A percentile compares a stretch with the other conserved stretches of the same genome.
Conservation (phyloP, 2,888 invertebrate species). For the Thera obeliscata region DNA sequence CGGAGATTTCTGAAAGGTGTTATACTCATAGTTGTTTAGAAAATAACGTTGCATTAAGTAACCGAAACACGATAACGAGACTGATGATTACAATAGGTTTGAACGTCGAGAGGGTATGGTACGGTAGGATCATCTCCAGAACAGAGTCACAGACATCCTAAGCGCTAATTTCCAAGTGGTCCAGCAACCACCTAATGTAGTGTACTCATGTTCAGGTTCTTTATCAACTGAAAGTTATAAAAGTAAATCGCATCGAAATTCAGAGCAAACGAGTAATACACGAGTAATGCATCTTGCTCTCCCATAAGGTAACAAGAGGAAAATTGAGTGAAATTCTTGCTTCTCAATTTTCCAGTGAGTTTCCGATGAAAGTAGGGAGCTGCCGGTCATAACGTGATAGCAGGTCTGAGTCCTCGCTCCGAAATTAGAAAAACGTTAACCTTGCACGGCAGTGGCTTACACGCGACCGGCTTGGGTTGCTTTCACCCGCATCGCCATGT, state of each 20-base stretch:
- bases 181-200: no score
- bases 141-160: no score
- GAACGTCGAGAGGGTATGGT: no score
- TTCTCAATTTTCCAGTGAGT: conserved; percentile 68
- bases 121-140: no score
- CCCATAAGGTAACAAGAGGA: conserved; percentile 40
- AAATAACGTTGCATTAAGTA: neutral
- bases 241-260: conserved; percentile 11
- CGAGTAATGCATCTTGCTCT: conserved; percentile 27
- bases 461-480: conserved; percentile 68
- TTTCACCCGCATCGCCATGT: conserved; percentile 73
- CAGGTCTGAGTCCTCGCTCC: conserved; percentile 68
- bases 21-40: neutral
- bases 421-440: conserved; percentile 80
- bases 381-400: conserved; percentile 60
- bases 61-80: no score
- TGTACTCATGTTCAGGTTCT: no score
- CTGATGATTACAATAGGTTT: no score
- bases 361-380: conserved; percentile 74
- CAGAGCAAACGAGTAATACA: conserved; percentile 1
- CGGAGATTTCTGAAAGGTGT: neutral
- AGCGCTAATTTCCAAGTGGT: no score
- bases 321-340: conserved; percentile 59
- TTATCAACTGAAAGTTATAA: neutral
- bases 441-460: conserved; percentile 71